Percentiles rank a stretch among this genome's conserved stretches.
These are phyloP conservation scores for Bombylius discolor DNA, from an alignment of 2,888 invertebrate genomes.

Conservation along the genomic window DNA sequence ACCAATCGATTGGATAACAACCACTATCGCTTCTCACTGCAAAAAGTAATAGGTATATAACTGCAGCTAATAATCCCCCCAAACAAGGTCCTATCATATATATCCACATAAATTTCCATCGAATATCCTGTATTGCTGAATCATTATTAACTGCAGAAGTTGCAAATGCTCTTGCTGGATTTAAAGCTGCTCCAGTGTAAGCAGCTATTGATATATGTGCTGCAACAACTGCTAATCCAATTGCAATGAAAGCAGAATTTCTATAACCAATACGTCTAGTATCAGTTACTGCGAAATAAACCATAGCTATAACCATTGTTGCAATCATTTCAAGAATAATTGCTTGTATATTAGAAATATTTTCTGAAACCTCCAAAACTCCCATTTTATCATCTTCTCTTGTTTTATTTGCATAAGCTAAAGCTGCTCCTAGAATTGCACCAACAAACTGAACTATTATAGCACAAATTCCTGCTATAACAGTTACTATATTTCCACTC, in stretches of 20 bases:
- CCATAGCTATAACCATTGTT: neutral
- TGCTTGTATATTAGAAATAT: neutral
- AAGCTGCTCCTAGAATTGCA: neutral
- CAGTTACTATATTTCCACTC: neutral
- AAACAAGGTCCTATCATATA: neutral
- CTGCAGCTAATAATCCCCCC: neutral
- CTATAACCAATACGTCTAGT: neutral
- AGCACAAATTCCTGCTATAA: neutral
- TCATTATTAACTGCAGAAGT: neutral
- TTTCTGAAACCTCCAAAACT: neutral
- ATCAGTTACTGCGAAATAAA: neutral
- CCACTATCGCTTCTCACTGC: neutral
- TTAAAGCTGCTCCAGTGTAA: neutral
- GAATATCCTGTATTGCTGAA: neutral
- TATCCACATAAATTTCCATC: neutral
- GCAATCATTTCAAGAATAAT: neutral
- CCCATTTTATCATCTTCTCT: neutral
- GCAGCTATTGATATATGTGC: neutral
- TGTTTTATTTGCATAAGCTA: neutral
- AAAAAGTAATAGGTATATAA: neutral
- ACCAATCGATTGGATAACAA: neutral
- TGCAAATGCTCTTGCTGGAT: neutral
- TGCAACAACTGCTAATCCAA: neutral
- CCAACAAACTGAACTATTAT: neutral
- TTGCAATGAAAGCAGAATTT: neutral